Evolutionary conservation across 2,888 invertebrate species (phyloP).

Genomic region (Lasioglossum lativentre): DNA sequence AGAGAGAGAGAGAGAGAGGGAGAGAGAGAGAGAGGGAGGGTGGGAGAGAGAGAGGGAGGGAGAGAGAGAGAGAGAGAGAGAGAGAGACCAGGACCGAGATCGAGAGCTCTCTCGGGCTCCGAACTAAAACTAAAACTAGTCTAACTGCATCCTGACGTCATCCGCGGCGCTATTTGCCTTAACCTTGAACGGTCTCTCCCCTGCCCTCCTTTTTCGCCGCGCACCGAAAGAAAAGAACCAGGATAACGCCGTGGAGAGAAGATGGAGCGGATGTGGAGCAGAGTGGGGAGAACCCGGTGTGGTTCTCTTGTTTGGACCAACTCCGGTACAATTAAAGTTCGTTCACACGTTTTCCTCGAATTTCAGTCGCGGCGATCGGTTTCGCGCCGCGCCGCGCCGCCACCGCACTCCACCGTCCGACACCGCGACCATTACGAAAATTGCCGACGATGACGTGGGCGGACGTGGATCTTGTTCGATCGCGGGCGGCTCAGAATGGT

Average conservation of each 20-base stretch:
- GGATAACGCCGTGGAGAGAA: conserved; percentile 50
- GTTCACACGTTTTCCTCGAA: conserved; percentile 74
- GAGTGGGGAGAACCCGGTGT: conserved; percentile 25
- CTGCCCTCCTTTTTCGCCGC: conserved; percentile 58
- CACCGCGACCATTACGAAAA: conserved; percentile 20
- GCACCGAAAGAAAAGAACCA: conserved; percentile 62
- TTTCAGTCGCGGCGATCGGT: conserved; percentile 54
- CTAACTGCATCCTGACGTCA: conserved; percentile 84
- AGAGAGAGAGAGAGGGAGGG: conserved; percentile 39
- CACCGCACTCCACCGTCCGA: conserved; percentile 5
- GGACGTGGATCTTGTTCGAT: conserved; percentile 23
- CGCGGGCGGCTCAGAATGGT: neutral
- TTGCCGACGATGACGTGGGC: neutral
- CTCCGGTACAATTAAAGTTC: conserved; percentile 75
- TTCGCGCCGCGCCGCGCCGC: conserved; percentile 25
- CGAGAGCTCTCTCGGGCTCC: conserved; percentile 68
- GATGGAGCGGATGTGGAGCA: conserved; percentile 44
- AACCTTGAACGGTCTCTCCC: conserved; percentile 78
- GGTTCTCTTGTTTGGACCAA: conserved; percentile 71
- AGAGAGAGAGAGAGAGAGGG: neutral
- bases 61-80: neutral
- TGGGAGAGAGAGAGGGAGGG: too few relatives aligned
- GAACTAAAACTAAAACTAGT: conserved; percentile 83
- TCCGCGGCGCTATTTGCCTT: conserved; percentile 80
- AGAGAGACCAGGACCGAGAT: conserved; percentile 26